Percentiles rank a stretch among this genome's conserved stretches.
phyloP scores from a whole-genome alignment of 2,113 vertebrate species.

The Nyctibius bracteatus region DNA sequence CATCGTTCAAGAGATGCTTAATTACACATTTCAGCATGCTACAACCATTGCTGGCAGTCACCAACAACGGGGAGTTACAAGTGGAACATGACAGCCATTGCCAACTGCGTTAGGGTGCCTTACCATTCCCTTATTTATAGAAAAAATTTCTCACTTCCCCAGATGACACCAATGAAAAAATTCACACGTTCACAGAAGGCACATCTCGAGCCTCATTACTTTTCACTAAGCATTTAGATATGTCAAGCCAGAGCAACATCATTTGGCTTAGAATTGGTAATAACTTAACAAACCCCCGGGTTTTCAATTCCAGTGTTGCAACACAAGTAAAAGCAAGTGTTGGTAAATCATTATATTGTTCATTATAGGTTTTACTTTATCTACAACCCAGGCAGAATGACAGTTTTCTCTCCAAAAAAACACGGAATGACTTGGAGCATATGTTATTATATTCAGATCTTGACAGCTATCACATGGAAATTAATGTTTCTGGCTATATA shows the following conservation, averaged over 20 bases:
- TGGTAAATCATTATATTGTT: not conserved
- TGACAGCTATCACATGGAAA: constrained; percentile 28
- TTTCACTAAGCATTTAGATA: not conserved
- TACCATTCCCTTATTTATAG: not conserved
- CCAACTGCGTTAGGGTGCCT: not conserved
- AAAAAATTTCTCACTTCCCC: not conserved
- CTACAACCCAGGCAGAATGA: not conserved
- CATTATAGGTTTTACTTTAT: not conserved
- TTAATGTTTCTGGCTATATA: constrained; percentile 16
- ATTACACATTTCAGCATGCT: not conserved
- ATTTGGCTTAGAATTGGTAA: not conserved
- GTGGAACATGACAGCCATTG: not conserved
- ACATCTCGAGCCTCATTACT: accelerated
- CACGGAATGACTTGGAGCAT: not conserved
- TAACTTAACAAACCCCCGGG: accelerated
- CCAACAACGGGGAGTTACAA: not conserved
- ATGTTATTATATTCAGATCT: not conserved
- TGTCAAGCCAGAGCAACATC: not conserved
- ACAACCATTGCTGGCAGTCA: not conserved
- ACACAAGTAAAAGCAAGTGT: not conserved
- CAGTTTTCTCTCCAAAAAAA: not conserved
- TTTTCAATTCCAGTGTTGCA: not conserved
- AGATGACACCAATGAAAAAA: not conserved
- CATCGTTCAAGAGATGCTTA: not conserved
- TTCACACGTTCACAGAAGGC: not conserved